phyloP scores from a whole-genome alignment of 2,797 vertebrate species.

The Gymnothorax javanicus region DNA sequence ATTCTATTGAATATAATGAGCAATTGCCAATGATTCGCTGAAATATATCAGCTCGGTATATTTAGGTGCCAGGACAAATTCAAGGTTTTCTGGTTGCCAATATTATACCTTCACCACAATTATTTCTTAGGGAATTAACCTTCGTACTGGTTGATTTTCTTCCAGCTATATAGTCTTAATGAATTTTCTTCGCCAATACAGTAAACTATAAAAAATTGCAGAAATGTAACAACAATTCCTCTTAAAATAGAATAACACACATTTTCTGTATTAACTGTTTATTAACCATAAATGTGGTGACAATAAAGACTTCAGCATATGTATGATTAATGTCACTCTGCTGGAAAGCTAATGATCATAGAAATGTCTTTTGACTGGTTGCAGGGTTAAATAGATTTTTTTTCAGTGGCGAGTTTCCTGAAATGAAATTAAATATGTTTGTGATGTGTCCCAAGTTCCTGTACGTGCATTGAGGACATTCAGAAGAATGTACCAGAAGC shows the following conservation, averaged over 20 bases:
- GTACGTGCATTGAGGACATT: background rate
- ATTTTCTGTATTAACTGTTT: too few species aligned
- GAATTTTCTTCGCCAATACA: too few species aligned
- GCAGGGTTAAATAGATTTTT: background rate
- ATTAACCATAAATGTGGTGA: too few species aligned
- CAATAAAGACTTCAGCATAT: too few species aligned
- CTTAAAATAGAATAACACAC: too few species aligned
- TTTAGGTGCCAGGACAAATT: background rate
- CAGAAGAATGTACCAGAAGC: background rate
- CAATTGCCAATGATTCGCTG: background rate
- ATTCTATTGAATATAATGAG: background rate
- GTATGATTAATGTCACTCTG: too few species aligned
- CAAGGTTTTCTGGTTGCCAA: background rate
- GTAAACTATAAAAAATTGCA: too few species aligned
- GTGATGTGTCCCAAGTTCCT: background rate
- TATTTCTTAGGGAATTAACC: background rate
- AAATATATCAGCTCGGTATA: background rate
- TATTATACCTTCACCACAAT: background rate
- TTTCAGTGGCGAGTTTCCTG: background rate
- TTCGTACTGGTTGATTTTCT: too few species aligned
- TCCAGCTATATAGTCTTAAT: too few species aligned
- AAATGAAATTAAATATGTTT: background rate
- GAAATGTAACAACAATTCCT: too few species aligned
- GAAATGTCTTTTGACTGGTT: background rate
- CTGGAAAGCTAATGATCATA: background rate